Conservation (phyloP, 2,113 vertebrate species). For the Lophotis ruficrista region DNA sequence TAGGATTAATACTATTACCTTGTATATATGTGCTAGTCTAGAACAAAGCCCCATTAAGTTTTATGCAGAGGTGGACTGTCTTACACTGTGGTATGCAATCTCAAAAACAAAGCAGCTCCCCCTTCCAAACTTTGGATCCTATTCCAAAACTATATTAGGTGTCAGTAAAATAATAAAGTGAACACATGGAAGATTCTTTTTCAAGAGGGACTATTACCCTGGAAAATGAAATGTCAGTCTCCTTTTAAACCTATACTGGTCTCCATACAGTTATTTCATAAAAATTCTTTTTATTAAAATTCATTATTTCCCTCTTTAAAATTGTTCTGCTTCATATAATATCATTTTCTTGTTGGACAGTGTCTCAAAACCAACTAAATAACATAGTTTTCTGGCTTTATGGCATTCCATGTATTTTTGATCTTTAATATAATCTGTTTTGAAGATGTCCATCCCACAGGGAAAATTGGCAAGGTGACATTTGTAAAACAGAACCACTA, state of each 20-base stretch:
- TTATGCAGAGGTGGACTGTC: constrained; percentile 49
- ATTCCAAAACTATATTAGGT: constrained; percentile 74
- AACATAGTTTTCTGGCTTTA: constrained; percentile 16
- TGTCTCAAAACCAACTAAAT: constrained; percentile 42
- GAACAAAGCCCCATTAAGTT: constrained; percentile 54
- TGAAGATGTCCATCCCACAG: constrained; percentile 4
- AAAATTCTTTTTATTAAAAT: constrained; percentile 68
- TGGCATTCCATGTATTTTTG: constrained; percentile 37
- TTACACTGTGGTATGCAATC: constrained; percentile 44
- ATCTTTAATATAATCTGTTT: constrained; percentile 57
- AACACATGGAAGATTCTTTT: constrained; percentile 74
- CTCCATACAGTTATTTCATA: constrained; percentile 65
- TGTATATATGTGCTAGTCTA: constrained; percentile 21
- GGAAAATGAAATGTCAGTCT: constrained; percentile 58
- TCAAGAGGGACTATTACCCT: constrained; percentile 60
- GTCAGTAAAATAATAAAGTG: constrained; percentile 75
- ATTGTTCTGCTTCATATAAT: constrained; percentile 56
- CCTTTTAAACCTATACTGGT: constrained; percentile 71
- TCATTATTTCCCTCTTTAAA: constrained; percentile 67
- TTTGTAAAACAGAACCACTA: constrained; percentile 1
- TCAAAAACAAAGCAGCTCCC: constrained; percentile 43
- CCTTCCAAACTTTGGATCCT: constrained; percentile 42
- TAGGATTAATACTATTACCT: constrained; percentile 27
- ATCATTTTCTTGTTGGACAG: constrained; percentile 55
- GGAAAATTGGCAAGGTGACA: neutral